A percentile compares a stretch with the other conserved stretches of the same genome.
These are phyloP conservation scores for Bombyx huttoni DNA, from an alignment of 2,888 invertebrate genomes.

Conservation along the genomic window DNA sequence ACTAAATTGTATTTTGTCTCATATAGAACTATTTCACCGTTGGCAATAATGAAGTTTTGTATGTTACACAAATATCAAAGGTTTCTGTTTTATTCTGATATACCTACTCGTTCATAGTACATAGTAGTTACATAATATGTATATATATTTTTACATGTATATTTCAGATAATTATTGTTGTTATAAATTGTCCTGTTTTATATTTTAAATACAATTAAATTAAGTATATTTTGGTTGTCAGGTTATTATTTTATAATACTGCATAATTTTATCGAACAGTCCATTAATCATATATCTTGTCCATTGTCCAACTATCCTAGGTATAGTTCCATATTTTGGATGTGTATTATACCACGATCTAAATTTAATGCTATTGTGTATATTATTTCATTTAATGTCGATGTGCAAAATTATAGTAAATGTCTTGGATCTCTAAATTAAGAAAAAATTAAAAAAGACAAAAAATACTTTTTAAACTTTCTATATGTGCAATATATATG, in stretches of 20 bases:
- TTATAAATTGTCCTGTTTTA: conserved; percentile 61
- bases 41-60: conserved; percentile 13
- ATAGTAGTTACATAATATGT: conserved; percentile 59
- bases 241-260: conserved; percentile 38
- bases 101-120: conserved; percentile 41
- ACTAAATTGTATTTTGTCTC: background rate
- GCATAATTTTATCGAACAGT: conserved; percentile 41
- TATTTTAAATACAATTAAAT: conserved; percentile 61
- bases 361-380: conserved; percentile 68
- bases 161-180: conserved; percentile 68
- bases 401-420: conserved; percentile 73
- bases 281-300: conserved; percentile 56
- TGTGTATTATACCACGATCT: conserved; percentile 67
- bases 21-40: conserved; percentile 5
- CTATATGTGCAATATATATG: conserved; percentile 74
- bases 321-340: conserved; percentile 69
- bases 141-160: conserved; percentile 66
- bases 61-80: conserved; percentile 18
- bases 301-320: conserved; percentile 69
- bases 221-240: conserved; percentile 36
- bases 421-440: conserved; percentile 72
- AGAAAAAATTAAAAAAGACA: conserved; percentile 59
- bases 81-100: conserved; percentile 32
- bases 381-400: conserved; percentile 66
- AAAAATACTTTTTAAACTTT: conserved; percentile 70